Evolutionary conservation across 2,797 vertebrate species (phyloP).

Genomic region (Crax fasciolata): DNA sequence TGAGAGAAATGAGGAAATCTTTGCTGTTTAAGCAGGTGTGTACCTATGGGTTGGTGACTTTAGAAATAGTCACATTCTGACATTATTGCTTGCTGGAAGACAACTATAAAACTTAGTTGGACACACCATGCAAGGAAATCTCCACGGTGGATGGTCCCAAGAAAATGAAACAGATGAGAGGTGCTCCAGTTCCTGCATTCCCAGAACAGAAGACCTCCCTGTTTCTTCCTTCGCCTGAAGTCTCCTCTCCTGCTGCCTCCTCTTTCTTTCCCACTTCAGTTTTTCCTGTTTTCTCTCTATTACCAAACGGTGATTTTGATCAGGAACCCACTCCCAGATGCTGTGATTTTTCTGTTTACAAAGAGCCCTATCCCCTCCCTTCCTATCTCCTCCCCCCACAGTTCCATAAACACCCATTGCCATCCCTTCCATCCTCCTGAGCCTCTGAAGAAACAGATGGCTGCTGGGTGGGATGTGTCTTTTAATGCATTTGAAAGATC

Average conservation of each 20-base stretch:
- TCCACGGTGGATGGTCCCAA: neutral
- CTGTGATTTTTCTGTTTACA: neutral
- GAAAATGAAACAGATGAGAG: neutral
- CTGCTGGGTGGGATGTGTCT: neutral
- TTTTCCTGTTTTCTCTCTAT: neutral
- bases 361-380: neutral
- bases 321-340: neutral
- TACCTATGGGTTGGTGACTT: neutral
- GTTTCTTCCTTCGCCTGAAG: neutral
- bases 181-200: neutral
- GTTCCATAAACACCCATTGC: neutral
- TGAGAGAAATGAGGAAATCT: neutral
- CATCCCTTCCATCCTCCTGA: neutral
- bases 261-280: neutral
- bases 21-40: neutral
- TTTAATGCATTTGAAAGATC: slow-evolving; percentile 9
- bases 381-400: neutral
- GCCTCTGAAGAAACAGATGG: neutral
- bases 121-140: neutral
- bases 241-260: neutral
- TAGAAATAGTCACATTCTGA: neutral
- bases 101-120: neutral
- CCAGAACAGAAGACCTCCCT: neutral
- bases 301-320: neutral
- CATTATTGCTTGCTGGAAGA: neutral